phyloP scores from a whole-genome alignment of 2,113 vertebrate species.

The Sardina pilchardus region DNA sequence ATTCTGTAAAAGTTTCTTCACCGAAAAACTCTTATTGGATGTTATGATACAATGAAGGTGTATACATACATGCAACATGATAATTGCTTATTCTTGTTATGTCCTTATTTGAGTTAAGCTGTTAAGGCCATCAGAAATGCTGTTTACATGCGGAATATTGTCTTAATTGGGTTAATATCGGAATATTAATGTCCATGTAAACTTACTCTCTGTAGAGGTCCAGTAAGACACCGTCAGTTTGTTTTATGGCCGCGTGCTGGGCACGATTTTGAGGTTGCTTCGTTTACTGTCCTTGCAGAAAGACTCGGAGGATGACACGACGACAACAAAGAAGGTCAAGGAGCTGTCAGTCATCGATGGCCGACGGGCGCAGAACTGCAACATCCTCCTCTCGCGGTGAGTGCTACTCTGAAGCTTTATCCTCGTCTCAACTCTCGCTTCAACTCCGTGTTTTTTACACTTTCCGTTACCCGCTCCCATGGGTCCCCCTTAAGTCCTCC shows the following conservation, averaged over 20 bases:
- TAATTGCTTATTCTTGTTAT: too few species aligned
- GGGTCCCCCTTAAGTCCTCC: not conserved
- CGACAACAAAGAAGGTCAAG: constrained; percentile 90
- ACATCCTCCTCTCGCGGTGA: constrained; percentile 96
- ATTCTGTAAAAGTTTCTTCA: too few species aligned
- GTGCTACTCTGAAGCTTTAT: not conserved
- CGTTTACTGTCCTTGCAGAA: constrained; percentile 72
- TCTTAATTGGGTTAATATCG: too few species aligned
- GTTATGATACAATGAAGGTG: too few species aligned
- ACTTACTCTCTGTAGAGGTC: not conserved
- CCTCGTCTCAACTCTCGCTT: not conserved
- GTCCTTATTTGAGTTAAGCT: too few species aligned
- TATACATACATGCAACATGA: too few species aligned
- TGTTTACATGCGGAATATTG: too few species aligned
- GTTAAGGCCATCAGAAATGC: too few species aligned
- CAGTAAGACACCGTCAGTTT: not conserved
- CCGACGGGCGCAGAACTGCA: constrained; percentile 96
- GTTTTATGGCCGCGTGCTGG: not conserved
- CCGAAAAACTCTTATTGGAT: too few species aligned
- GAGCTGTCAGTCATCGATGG: constrained; percentile 97
- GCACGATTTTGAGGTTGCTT: not conserved
- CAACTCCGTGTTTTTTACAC: not conserved
- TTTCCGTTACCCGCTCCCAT: not conserved
- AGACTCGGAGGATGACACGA: constrained; percentile 90
- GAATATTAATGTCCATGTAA: too few species aligned